These are phyloP conservation scores for Mizuhopecten yessoensis DNA, from an alignment of 1,140 invertebrate genomes.

Conservation along the genomic window DNA sequence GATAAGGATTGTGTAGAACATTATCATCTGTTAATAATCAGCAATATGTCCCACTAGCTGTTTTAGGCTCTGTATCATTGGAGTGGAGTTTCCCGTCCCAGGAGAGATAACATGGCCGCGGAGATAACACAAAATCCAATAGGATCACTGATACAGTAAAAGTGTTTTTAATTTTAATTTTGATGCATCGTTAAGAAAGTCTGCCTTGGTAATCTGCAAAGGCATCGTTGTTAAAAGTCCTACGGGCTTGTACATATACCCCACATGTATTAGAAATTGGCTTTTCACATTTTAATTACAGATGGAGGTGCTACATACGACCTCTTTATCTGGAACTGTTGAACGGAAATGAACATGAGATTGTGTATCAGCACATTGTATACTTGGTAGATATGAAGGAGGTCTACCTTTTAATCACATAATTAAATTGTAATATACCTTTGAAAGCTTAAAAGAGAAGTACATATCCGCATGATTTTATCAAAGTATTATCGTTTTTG, in stretches of 20 bases:
- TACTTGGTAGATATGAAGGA: too few species aligned
- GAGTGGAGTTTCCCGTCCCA: neutral
- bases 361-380: neutral
- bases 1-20: neutral
- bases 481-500: too few species aligned
- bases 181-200: conserved; percentile 18
- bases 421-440: too few species aligned
- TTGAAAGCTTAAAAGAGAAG: too few species aligned
- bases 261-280: neutral
- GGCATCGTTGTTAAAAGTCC: neutral
- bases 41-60: neutral
- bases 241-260: neutral
- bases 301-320: neutral
- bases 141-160: neutral
- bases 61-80: neutral
- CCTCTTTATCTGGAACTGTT: neutral
- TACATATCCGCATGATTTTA: too few species aligned
- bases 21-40: neutral
- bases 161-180: neutral
- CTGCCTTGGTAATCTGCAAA: neutral
- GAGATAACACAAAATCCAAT: neutral
- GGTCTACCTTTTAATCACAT: too few species aligned
- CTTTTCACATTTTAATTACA: neutral
- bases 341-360: neutral
- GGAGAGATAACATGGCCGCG: too few species aligned